phyloP scores from a whole-genome alignment of 2,888 invertebrate species.

The Pollenia amentaria region DNA sequence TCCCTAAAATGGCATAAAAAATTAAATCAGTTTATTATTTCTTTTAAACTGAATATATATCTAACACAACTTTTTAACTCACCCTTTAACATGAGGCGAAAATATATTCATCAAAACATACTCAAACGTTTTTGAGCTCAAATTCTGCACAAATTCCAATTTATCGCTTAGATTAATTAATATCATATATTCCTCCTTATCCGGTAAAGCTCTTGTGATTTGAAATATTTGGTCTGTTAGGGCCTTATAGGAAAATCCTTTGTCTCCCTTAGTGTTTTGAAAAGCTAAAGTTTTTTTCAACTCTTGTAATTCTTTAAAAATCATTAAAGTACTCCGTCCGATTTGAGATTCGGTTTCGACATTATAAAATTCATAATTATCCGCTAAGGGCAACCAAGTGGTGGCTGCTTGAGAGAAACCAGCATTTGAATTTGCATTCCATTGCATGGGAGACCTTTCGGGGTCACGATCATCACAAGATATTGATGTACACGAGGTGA shows the following conservation, averaged over 20 bases:
- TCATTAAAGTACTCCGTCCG: constrained; percentile 86
- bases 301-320: constrained; percentile 86
- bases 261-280: constrained; percentile 77
- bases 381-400: constrained; percentile 89
- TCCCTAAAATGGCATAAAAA: constrained; percentile 74
- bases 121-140: constrained; percentile 77
- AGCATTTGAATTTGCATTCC: constrained; percentile 85
- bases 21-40: neutral
- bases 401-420: constrained; percentile 87
- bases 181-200: constrained; percentile 80
- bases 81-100: constrained; percentile 79
- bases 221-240: constrained; percentile 80
- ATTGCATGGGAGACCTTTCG: constrained; percentile 87
- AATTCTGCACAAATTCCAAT: constrained; percentile 76
- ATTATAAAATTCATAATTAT: constrained; percentile 87
- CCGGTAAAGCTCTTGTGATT: constrained; percentile 79
- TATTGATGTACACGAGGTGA: constrained; percentile 83
- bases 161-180: constrained; percentile 80
- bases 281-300: constrained; percentile 85
- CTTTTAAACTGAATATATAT: neutral
- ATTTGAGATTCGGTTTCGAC: constrained; percentile 86
- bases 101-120: constrained; percentile 78
- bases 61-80: constrained; percentile 23
- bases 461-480: constrained; percentile 85
- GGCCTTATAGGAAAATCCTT: constrained; percentile 80